A percentile compares a stretch with the other conserved stretches of the same genome.
These are phyloP conservation scores for Torymus aiolomorphi DNA, from an alignment of 2,888 invertebrate species.

Conservation along the genomic window DNA sequence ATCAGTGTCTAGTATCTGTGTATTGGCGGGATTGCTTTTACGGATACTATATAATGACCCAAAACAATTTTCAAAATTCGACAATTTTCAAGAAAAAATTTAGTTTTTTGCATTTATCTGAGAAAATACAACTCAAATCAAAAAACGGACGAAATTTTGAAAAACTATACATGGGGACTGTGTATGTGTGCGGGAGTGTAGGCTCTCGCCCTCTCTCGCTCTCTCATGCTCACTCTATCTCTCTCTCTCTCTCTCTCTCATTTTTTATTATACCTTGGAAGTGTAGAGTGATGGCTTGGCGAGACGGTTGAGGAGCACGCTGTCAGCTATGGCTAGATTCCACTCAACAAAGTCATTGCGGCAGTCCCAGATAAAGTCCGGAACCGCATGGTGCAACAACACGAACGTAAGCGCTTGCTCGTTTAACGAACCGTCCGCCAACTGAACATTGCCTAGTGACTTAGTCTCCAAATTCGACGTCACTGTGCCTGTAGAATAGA, in stretches of 20 bases:
- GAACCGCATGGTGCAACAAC: slow-evolving; percentile 64
- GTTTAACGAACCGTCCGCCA: slow-evolving; percentile 66
- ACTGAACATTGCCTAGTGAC: slow-evolving; percentile 66
- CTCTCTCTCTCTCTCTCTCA: no score
- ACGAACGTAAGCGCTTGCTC: slow-evolving; percentile 68
- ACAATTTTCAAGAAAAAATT: no score
- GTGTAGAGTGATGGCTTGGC: slow-evolving; percentile 69
- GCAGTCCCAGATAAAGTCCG: slow-evolving; percentile 71
- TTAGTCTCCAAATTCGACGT: slow-evolving; percentile 64
- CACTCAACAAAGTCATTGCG: slow-evolving; percentile 71
- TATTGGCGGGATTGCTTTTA: no score
- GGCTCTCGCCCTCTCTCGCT: slow-evolving; percentile 1
- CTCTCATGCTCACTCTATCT: no score
- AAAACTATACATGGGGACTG: no score
- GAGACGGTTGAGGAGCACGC: slow-evolving; percentile 68
- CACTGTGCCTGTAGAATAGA: slow-evolving; percentile 60
- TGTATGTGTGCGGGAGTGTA: no score
- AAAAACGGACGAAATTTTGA: no score
- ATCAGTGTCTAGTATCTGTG: no score
- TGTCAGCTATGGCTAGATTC: slow-evolving; percentile 65
- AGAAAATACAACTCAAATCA: no score
- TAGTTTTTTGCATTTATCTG: no score
- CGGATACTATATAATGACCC: no score
- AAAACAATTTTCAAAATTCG: no score
- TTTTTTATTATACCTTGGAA: slow-evolving; percentile 65